Percentiles rank a stretch among this genome's conserved stretches.
Evolutionary conservation across 2,797 vertebrate genomes (phyloP).

Genomic region (Lagocephalus sceleratus): DNA sequence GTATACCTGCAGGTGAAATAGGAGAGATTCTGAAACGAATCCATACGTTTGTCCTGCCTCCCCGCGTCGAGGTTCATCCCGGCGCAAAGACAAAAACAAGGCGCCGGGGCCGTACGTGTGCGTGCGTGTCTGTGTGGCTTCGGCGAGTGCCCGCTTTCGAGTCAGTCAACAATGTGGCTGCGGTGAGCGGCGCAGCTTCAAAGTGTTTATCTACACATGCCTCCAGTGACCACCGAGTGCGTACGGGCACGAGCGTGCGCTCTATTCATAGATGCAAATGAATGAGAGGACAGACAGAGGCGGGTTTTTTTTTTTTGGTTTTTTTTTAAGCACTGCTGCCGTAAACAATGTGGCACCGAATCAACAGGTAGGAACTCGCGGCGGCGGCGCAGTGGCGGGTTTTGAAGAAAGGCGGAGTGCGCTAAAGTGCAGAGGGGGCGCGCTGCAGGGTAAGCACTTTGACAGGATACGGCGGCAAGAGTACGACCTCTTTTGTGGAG

Average conservation of each 20-base stretch:
- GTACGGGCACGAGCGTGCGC: constrained; percentile 67
- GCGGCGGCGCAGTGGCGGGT: constrained; percentile 23
- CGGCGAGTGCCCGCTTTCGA: constrained; percentile 57
- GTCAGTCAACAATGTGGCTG: constrained; percentile 72
- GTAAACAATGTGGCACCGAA: constrained; percentile 70
- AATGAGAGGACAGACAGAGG: constrained; percentile 69
- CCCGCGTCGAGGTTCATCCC: constrained; percentile 17
- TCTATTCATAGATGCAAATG: constrained; percentile 80
- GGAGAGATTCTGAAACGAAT: constrained; percentile 42
- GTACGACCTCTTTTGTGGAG: constrained; percentile 72
- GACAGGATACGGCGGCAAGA: constrained; percentile 68
- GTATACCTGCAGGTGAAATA: constrained; percentile 64
- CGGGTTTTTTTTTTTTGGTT: too few relatives aligned
- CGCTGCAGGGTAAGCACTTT: constrained; percentile 52
- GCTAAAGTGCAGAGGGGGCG: constrained; percentile 9
- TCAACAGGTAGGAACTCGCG: constrained; percentile 69
- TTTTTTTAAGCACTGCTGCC: constrained; percentile 52
- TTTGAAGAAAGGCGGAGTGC: constrained; percentile 11
- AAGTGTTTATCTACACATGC: constrained; percentile 77
- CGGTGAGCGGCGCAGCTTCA: constrained; percentile 64
- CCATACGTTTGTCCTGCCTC: constrained; percentile 8
- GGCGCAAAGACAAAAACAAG: constrained; percentile 23
- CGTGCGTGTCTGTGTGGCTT: constrained; percentile 43
- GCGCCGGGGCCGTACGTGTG: constrained; percentile 24
- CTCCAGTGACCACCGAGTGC: constrained; percentile 73